Percentiles rank a stretch among this genome's conserved stretches.
Conservation (phyloP, 2,888 invertebrate genomes). For the Idaea biselata region DNA sequence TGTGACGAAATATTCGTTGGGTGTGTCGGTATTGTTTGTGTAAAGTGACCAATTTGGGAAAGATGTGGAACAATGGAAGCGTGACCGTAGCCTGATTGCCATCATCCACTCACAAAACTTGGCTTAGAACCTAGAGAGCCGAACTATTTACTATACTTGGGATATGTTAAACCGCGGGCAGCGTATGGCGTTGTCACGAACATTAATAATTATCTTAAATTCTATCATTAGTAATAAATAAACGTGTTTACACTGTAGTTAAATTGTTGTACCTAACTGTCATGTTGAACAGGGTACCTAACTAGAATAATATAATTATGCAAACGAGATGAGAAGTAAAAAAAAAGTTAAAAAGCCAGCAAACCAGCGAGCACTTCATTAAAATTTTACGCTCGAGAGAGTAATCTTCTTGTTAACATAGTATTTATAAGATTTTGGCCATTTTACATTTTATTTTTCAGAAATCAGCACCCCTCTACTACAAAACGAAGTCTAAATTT, state of each 20-base stretch:
- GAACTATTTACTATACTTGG: constrained; percentile 48
- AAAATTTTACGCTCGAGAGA: constrained; percentile 12
- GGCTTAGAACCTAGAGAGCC: constrained; percentile 39
- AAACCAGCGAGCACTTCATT: constrained; percentile 7
- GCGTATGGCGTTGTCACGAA: constrained; percentile 34
- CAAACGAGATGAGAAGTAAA: not conserved
- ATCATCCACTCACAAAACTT: constrained; percentile 50
- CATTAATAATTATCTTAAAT: constrained; percentile 27
- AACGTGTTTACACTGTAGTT: too few species aligned
- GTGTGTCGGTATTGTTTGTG: constrained; percentile 44
- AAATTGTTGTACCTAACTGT: too few species aligned
- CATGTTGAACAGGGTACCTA: not conserved
- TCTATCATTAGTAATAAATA: not conserved
- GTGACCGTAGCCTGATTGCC: constrained; percentile 65
- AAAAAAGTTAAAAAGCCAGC: not conserved
- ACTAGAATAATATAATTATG: not conserved
- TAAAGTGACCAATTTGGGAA: constrained; percentile 57
- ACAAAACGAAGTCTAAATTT: too few species aligned
- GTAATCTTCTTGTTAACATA: not conserved
- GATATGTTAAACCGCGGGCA: constrained; percentile 47
- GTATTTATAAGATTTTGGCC: too few species aligned
- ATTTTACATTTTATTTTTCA: too few species aligned
- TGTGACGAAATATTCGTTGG: constrained; percentile 34
- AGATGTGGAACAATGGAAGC: constrained; percentile 64
- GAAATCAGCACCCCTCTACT: too few species aligned